Percentiles rank a stretch among this genome's conserved stretches.
Conservation (phyloP, 2,888 invertebrate species). For the Oscheius sp. region DNA sequence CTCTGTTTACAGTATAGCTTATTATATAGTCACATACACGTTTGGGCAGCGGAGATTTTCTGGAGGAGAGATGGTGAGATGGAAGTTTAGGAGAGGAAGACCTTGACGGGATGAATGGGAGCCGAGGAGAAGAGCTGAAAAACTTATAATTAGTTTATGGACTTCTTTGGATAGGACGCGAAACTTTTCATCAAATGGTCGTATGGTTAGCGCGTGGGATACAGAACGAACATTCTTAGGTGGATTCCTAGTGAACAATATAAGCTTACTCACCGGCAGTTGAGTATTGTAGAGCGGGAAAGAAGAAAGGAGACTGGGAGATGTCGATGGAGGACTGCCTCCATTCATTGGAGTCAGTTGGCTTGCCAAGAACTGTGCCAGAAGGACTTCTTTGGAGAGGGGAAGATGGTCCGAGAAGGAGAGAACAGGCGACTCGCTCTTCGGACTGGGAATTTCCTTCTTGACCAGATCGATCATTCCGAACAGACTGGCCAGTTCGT, state of each 20-base stretch:
- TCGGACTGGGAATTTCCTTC: conserved; percentile 38
- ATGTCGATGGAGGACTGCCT: conserved; percentile 25
- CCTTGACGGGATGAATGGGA: conserved; percentile 56
- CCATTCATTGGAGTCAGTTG: conserved; percentile 25
- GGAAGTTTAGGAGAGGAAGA: conserved; percentile 51
- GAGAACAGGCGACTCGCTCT: conserved; percentile 26
- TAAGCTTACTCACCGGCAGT: conserved; percentile 26
- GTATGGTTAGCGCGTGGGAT: no score
- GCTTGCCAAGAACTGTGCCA: conserved; percentile 29
- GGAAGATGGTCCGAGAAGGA: conserved; percentile 12
- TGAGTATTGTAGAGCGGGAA: conserved; percentile 10
- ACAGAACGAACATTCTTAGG: no score
- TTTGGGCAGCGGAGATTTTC: conserved; percentile 32
- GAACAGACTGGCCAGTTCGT: conserved; percentile 56
- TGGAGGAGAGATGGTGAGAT: conserved; percentile 4
- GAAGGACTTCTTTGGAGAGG: conserved; percentile 29
- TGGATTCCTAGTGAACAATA: no score
- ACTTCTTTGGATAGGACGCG: no score
- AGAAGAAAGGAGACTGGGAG: conserved; percentile 22
- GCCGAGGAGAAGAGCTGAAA: conserved; percentile 49
- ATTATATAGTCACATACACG: conserved; percentile 26
- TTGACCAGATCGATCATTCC: conserved; percentile 58
- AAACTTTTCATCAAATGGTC: no score
- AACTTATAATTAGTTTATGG: conserved; percentile 15
- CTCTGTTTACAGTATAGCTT: background rate